Evolutionary conservation across 2,113 vertebrate species (phyloP), one percentile per base, ranked within the genome.

Genomic region (Xyrauchen texanus): DNA sequence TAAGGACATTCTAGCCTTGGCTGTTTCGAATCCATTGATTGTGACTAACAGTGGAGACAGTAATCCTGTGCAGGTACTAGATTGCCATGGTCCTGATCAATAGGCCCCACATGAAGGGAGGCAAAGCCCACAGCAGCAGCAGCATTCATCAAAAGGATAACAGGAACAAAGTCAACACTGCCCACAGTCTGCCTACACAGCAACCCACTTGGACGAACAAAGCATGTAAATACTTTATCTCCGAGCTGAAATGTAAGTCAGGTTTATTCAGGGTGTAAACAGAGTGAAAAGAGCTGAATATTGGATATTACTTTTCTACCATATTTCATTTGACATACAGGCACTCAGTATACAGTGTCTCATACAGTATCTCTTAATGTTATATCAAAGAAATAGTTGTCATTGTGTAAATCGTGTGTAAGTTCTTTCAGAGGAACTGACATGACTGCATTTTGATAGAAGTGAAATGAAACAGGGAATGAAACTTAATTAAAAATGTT

Each of bases 111-210:
- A 74, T 58, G 71, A 74, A 74, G 71, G 71, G 71, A 74, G 71
- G 71, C 51, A 74, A 74, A 34, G 71, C 71, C 71, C 71, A 74
- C 71, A 74, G 71, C 71, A 58, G 71, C 71, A 63, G 46, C 15
- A 74, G 58, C 71, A 74, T 74, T 74, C 71, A 74, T 74, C 71
- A 74, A 62, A 74, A 62, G 71, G 71, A 74, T 74, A 74, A 74
- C 71, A 63, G 71, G 58, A 74, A 51, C 15, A 51, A 46, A 74
- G 71, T 74, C 46, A 74, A 63, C 71, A 74, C 71, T 74, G 71
- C 71, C 71, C 71, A 74, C 71, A 74, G 58, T 74, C 58, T 74
- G 71, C 62, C 58, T 74, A 46, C 46, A 47, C 70, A 74, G 71
- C 58, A 74, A 51, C 15, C 45, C 58, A 13, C 71, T 74, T 51